Evolutionary conservation across 1,140 invertebrate species (phyloP).

Genomic region (Anagrus nilaparvatae): DNA sequence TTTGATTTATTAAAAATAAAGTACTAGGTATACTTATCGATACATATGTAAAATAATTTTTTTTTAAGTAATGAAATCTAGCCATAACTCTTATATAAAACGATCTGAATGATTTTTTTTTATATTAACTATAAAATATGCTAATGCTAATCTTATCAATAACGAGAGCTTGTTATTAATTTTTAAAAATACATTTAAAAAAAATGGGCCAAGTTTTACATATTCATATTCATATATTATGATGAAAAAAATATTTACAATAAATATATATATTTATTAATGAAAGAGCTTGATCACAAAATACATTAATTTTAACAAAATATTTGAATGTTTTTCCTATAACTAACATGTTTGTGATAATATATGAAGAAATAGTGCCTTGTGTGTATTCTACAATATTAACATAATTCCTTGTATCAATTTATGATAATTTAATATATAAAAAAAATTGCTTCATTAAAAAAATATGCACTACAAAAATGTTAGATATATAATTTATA

Average conservation of each 20-base stretch:
- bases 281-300: slow-evolving; percentile 13
- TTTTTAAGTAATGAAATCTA: too few relatives aligned
- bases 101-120: too few relatives aligned
- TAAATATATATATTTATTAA: slow-evolving; percentile 15
- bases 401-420: slow-evolving; percentile 23
- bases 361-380: slow-evolving; percentile 37
- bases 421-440: slow-evolving; percentile 15
- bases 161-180: background rate
- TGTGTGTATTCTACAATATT: slow-evolving; percentile 35
- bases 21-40: too few relatives aligned
- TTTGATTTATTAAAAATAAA: too few relatives aligned
- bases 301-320: slow-evolving; percentile 17
- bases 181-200: slow-evolving; percentile 3
- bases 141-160: too few relatives aligned
- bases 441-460: slow-evolving; percentile 15
- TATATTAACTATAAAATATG: too few relatives aligned
- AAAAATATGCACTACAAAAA: slow-evolving; percentile 15
- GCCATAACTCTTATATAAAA: too few relatives aligned
- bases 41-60: too few relatives aligned
- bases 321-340: slow-evolving; percentile 22
- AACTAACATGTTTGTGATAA: slow-evolving; percentile 28
- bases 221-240: slow-evolving; percentile 1
- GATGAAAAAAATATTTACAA: slow-evolving; percentile 14
- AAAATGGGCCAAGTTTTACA: slow-evolving; percentile 1
- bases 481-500: slow-evolving; percentile 5